Conservation (phyloP, 2,888 invertebrate species). For the Orchesellides sinensis region DNA sequence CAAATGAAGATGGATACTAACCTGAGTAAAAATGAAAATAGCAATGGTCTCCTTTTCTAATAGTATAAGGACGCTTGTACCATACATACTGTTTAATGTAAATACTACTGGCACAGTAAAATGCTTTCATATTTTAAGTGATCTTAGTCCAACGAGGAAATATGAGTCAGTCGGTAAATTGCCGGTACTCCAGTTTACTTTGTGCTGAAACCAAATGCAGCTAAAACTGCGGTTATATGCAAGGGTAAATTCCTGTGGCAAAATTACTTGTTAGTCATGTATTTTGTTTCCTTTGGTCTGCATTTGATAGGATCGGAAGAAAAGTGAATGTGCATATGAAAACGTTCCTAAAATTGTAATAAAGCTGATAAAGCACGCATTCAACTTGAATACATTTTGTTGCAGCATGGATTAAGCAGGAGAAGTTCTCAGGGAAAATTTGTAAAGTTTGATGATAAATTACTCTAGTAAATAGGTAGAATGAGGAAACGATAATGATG, state of each 20-base stretch:
- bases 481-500: slow-evolving; percentile 38
- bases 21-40: too few relatives aligned
- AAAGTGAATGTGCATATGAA: slow-evolving; percentile 17
- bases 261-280: slow-evolving; percentile 29
- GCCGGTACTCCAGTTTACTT: too few relatives aligned
- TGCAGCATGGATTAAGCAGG: neutral
- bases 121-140: slow-evolving; percentile 30
- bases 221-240: neutral
- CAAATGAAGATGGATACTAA: slow-evolving; percentile 61
- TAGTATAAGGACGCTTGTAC: neutral
- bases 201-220: neutral
- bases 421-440: slow-evolving; percentile 27
- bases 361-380: neutral
- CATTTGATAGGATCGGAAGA: slow-evolving; percentile 27
- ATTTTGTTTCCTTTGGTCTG: neutral
- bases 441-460: slow-evolving; percentile 59
- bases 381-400: neutral
- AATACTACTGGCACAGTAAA: neutral
- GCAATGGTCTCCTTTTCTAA: neutral
- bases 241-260: neutral
- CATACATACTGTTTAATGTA: neutral
- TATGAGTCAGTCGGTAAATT: slow-evolving; percentile 56
- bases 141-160: slow-evolving; percentile 21
- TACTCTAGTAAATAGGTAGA: neutral
- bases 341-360: neutral